Conservation (phyloP, 2,888 invertebrate genomes). For the Sylvicola cinctus region DNA sequence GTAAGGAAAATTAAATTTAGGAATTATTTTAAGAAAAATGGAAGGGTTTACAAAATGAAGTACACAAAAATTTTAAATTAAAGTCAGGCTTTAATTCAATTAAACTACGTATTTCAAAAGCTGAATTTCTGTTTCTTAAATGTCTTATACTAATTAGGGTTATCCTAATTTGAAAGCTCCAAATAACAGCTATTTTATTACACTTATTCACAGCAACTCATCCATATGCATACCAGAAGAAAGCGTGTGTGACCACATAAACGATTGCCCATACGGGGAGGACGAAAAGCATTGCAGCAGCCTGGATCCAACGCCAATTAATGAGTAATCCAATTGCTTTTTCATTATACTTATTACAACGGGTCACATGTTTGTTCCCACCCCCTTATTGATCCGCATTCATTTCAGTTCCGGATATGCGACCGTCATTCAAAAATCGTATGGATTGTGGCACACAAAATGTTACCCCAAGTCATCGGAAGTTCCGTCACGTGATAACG, state of each 20-base stretch:
- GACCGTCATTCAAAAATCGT: constrained; percentile 40
- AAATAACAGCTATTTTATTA: neutral
- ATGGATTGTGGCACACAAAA: constrained; percentile 51
- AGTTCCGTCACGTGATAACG: constrained; percentile 28
- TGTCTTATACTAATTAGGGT: too few relatives aligned
- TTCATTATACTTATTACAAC: neutral
- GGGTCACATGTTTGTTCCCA: too few relatives aligned
- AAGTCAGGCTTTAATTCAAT: too few relatives aligned
- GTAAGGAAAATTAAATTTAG: constrained; percentile 20
- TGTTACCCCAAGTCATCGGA: constrained; percentile 33
- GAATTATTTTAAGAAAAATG: neutral
- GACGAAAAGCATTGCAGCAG: constrained; percentile 47
- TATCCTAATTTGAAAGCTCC: too few relatives aligned
- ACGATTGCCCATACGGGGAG: constrained; percentile 51
- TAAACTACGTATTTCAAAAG: too few relatives aligned
- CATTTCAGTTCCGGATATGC: constrained; percentile 37
- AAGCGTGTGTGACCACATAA: constrained; percentile 53
- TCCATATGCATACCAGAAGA: constrained; percentile 46
- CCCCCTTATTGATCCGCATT: too few relatives aligned
- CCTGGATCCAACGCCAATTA: constrained; percentile 15
- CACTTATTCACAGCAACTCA: constrained; percentile 12
- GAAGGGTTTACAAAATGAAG: neutral
- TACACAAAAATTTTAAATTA: too few relatives aligned
- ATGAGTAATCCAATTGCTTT: neutral
- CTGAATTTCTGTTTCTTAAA: too few relatives aligned